Conservation (phyloP, 1,140 invertebrate genomes). For the Wasmannia auropunctata region DNA sequence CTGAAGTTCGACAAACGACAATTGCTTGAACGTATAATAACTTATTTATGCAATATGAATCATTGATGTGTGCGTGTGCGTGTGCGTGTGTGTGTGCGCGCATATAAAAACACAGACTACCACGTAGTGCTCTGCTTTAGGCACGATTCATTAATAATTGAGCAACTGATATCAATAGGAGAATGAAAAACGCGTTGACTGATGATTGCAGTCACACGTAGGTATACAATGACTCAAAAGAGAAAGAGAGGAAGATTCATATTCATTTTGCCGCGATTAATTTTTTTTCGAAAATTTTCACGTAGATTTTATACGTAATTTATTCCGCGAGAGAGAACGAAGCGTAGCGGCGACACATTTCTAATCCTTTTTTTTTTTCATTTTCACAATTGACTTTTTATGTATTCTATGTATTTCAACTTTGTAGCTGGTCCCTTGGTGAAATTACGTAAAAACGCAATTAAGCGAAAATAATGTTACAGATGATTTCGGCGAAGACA, state of each 20-base stretch:
- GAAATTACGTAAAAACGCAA: conserved; percentile 1
- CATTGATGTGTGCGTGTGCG: not conserved
- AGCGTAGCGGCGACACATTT: not conserved
- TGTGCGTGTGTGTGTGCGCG: too few relatives aligned
- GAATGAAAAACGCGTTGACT: not conserved
- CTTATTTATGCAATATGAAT: not conserved
- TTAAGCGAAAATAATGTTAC: conserved; percentile 12
- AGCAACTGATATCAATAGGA: conserved; percentile 60
- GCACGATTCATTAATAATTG: conserved; percentile 57
- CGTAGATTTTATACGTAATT: not conserved
- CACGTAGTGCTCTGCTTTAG: not conserved
- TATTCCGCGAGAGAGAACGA: not conserved
- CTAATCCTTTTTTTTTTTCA: not conserved
- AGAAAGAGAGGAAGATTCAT: not conserved
- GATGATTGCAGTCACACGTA: not conserved
- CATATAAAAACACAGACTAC: not conserved
- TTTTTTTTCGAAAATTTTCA: not conserved
- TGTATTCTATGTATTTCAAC: not conserved
- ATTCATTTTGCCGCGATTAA: conserved; percentile 8
- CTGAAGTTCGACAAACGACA: not conserved
- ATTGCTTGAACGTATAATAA: conserved; percentile 4
- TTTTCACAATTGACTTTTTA: not conserved
- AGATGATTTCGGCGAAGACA: not conserved
- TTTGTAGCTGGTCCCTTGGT: not conserved
- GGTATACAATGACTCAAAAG: not conserved